A percentile compares a stretch with the other conserved stretches of the same genome.
These are phyloP conservation scores for Kryptolebias ocellatus DNA, from an alignment of 2,797 vertebrate genomes.

Conservation along the genomic window DNA sequence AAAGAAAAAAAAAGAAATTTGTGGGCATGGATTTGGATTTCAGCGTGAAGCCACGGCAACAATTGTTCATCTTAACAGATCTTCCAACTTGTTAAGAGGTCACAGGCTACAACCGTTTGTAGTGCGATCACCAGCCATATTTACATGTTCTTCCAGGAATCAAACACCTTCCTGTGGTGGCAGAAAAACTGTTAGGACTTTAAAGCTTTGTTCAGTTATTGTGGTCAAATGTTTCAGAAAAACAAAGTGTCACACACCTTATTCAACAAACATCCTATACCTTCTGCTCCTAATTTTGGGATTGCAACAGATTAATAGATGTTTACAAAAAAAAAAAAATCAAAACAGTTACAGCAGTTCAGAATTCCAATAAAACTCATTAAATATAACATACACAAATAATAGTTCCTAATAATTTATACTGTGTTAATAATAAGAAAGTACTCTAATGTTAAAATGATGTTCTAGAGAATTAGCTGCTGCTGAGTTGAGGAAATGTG, in stretches of 20 bases:
- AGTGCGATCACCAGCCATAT: conserved; percentile 67
- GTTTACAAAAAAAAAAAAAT: conserved; percentile 44
- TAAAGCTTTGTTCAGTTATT: background rate
- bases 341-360: conserved; percentile 1
- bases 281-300: conserved; percentile 72
- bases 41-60: conserved; percentile 46
- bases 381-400: no score
- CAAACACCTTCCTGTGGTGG: conserved; percentile 64
- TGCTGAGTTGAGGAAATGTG: conserved; percentile 80
- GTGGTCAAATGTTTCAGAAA: conserved; percentile 40
- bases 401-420: no score
- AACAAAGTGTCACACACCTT: conserved; percentile 60
- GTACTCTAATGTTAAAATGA: no score
- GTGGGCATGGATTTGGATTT: conserved; percentile 60
- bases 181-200: conserved; percentile 6
- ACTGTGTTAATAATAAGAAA: no score
- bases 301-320: conserved; percentile 59
- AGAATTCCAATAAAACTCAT: background rate
- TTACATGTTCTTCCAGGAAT: conserved; percentile 72
- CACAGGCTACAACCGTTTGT: conserved; percentile 48
- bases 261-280: conserved; percentile 62
- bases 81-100: conserved; percentile 40
- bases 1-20: conserved; percentile 30
- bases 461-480: conserved; percentile 1
- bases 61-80: conserved; percentile 64